Evolutionary conservation across 2,797 vertebrate genomes (phyloP), one percentile per base, ranked within the genome.

Genomic region (Artibeus jamaicensis): DNA sequence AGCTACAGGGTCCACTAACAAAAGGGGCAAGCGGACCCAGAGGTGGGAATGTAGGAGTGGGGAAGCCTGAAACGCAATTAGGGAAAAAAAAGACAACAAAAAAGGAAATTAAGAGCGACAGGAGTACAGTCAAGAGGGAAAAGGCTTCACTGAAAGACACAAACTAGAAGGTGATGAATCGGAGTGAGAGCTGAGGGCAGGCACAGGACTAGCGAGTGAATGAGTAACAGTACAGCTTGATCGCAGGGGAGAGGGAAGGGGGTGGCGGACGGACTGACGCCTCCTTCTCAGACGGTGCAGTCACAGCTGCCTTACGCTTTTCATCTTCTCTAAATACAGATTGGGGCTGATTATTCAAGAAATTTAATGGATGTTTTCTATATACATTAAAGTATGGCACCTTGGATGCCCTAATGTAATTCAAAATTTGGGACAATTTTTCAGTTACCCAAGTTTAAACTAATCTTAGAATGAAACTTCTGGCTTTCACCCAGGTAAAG

Each of bases 371-470:
- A 74, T 44, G 44, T 70, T 73, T 85, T 85, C 57, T 34, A 76
- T 18, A 92, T 9, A 74, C 32, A 15, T 44, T 83, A 84, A 89
- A 86, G 88, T 37, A 50, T 2, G 5, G 42, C 68, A 70, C 19
- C 18, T 44, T 37, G 32, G 18, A 39, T 62, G 55, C 2, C 29
- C 57, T 91, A 50, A 48, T 42, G 89, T 74, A 88, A 89, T 39
- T 81, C 65, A 84, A 90, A 83, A 87, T 65, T 55, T 32, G 29
- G 67, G 53, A n/a, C 62, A 87, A 86, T 55, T 92, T 88, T 86
- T 79, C 73, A 95, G 55, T 59, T 81, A 83, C 2, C 1, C 79
- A 84, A 55, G n/a, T 37, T 88, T 65, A 89, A 89, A 77, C 12
- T 89, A 46, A 44, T 21, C 19, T 90, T 53, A 48, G 39, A 48